Evolutionary conservation across 2,888 invertebrate genomes (phyloP), one percentile per base, ranked within the genome.

Genomic region (Cerastis leucographa): DNA sequence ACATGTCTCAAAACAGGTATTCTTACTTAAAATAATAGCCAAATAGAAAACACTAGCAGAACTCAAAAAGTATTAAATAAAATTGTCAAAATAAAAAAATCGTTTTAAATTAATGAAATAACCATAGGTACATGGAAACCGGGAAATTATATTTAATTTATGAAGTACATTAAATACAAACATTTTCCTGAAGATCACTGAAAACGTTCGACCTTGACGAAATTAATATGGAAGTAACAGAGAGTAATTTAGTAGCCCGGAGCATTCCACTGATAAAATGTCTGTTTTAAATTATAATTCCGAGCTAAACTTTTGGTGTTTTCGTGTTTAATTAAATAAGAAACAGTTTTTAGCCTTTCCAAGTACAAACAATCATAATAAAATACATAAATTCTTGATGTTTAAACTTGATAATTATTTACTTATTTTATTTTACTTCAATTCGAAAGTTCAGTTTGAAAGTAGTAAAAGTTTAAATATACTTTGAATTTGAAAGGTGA

Each of bases 271-370:
- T 71, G 83, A 80, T 84, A 82, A 81, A 88, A 85, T 84, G 81
- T 81, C 79, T 83, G 87, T 62, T 85, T 82, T 76, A 74, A 88
- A 84, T 89, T 83, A 84, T 87, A 85, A 87, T 87, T 85, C 78
- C 70, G 71, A 75, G 62, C 61, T 68, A 67, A 90, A 87, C 81
- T 87, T 86, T 85, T 84, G 77, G 76, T 81, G 78, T 89, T 86
- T 87, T 85, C 74, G 66, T 85, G 74, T 71, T 85, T 80, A 80
- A 81, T 83, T 86, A 83, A 81, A 81, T 85, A 78, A 72, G 66
- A 81, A 78, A 72, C 74, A 80, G 68, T 81, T 78, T 73, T 76
- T 69, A 51, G 17, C 40, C 66, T 71, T 78, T 65, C 4, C 3
- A 64, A 59, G 35, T 49, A 78, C 62, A 74, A 73, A 65, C n/a